Base-by-base conservation (phyloP, 2,888 invertebrate genomes). In the Hirtodrosophila cameraria region DNA sequence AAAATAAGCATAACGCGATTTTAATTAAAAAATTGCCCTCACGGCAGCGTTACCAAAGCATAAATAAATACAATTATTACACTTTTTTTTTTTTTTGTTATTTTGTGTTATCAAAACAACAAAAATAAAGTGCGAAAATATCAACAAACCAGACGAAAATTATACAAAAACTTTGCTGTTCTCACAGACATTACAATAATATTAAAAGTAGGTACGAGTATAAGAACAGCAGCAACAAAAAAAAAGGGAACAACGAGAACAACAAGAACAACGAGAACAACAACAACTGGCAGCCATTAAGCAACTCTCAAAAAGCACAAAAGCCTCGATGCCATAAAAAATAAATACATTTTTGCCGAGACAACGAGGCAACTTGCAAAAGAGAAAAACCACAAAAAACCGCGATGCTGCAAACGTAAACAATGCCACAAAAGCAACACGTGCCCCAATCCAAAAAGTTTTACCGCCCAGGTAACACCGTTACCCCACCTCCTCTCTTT, bases 341-440 rank as follows among this genome's bases (percentile, higher is more conserved):
- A 18, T n/a, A 41, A 20, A 31, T 20, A 31, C 18, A 54, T 35
- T 18, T 20, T 36, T 20, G n/a, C 15, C 23, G 16, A 36, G 27
- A 31, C 65, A 42, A 48, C 33, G n/a, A 33, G 18, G 18, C n/a
- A 39, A 35, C 39, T 33, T 46, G n/a, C 20, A 35, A 39, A 52
- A 16, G n/a, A 18, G 8, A 27, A 12, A 2, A 11, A 35, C 8
- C 2, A 50, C 25, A 18, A 50, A 50, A 63, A 52, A 31, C 43
- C 39, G 39, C 43, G 49, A 27, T 7, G 42, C 49, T 42, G 35
- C 28, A 12, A 64, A 58, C 53, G 65, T 75, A 63, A 77, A 75
- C 78, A 78, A 77, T 69, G 62, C 59, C 71, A 66, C 71, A 69
- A 75, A 66, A 78, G 79, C 77, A 77, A 77, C 77, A 77, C 77